A percentile compares a stretch with the other conserved stretches of the same genome.
phyloP scores from a whole-genome alignment of 2,113 vertebrate species.

The Galemys pyrenaicus region DNA sequence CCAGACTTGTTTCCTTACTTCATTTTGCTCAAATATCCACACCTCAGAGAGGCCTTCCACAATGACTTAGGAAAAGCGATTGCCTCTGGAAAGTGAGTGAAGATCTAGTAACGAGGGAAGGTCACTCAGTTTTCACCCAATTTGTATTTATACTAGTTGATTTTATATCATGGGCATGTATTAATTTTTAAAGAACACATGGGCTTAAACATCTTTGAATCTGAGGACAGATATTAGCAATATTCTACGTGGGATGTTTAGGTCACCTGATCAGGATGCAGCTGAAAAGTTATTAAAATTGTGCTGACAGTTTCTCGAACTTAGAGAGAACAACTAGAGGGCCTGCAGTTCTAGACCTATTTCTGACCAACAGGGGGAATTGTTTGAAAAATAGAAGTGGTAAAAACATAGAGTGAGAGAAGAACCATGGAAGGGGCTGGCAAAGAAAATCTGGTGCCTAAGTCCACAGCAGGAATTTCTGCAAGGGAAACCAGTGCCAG shows the following conservation, averaged over 20 bases:
- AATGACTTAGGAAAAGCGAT: neutral
- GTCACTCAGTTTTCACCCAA: neutral
- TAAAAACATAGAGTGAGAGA: neutral
- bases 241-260: neutral
- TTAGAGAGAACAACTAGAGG: neutral
- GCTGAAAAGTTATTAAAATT: conserved; percentile 8
- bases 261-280: neutral
- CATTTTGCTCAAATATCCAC: neutral
- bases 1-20: neutral
- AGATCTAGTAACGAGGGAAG: neutral
- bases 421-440: neutral
- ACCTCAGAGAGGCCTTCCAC: neutral
- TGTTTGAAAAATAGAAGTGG: neutral
- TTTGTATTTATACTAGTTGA: conserved; percentile 5
- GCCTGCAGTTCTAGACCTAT: neutral
- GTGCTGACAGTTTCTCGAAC: neutral
- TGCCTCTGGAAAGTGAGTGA: neutral
- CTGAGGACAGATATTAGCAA: neutral
- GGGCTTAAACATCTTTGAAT: conserved; percentile 4
- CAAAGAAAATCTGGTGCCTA: neutral
- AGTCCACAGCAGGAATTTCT: neutral
- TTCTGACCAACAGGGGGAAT: neutral
- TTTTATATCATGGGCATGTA: neutral
- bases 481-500: neutral
- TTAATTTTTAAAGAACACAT: neutral